Percentiles rank a stretch among this genome's conserved stretches.
Conservation (phyloP, 2,113 vertebrate genomes). For the Heloderma charlesbogerti region DNA sequence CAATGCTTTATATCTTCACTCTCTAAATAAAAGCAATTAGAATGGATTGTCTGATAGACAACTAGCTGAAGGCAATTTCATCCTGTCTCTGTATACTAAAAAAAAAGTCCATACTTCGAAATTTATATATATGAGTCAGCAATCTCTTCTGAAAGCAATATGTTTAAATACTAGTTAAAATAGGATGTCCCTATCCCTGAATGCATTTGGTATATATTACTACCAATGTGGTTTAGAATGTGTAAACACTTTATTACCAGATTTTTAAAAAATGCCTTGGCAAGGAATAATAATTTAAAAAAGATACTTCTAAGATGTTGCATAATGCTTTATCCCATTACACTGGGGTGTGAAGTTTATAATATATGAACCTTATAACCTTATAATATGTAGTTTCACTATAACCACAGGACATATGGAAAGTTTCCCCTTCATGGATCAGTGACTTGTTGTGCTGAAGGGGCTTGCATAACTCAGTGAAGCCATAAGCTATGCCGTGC, state of each 20-base stretch:
- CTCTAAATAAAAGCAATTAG: constrained; percentile 55
- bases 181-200: constrained; percentile 16
- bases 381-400: background rate
- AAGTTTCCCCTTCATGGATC: no score
- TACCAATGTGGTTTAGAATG: constrained; percentile 1
- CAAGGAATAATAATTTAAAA: background rate
- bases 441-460: no score
- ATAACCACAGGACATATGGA: background rate
- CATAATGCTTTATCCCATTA: background rate
- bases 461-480: no score
- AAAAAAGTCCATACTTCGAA: constrained; percentile 41
- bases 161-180: constrained; percentile 28
- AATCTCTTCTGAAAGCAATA: constrained; percentile 46
- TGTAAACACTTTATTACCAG: constrained; percentile 36
- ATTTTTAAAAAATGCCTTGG: background rate
- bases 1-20: constrained; percentile 13
- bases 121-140: constrained; percentile 54
- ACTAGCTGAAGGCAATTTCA: constrained; percentile 49
- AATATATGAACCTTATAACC: background rate
- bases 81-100: constrained; percentile 35
- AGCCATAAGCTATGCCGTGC: no score
- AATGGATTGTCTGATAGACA: constrained; percentile 50
- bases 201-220: background rate
- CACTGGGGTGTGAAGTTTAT: constrained; percentile 3
- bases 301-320: constrained; percentile 21